phyloP scores from a whole-genome alignment of 1,140 invertebrate genomes.

The Drosophila nigromelanica region DNA sequence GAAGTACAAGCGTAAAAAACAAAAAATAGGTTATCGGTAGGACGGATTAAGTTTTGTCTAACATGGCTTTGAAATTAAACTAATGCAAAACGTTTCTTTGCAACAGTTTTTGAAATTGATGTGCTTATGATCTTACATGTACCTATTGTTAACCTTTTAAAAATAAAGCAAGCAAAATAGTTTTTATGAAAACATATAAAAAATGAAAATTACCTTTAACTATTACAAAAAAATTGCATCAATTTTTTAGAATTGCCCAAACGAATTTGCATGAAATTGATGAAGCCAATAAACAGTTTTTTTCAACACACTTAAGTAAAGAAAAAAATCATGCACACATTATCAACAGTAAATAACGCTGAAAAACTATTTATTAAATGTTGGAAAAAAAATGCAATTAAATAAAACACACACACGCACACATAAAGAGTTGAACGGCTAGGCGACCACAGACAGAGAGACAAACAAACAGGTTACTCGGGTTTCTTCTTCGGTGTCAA shows the following conservation, averaged over 20 bases:
- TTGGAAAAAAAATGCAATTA: conserved; percentile 46
- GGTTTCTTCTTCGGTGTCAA: conserved; percentile 77
- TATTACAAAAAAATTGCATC: no score
- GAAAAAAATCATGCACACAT: conserved; percentile 35
- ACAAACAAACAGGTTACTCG: conserved; percentile 77
- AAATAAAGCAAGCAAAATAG: no score
- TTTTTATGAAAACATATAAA: no score
- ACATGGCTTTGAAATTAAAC: background rate
- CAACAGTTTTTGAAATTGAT: no score
- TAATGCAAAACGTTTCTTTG: no score
- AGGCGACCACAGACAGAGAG: conserved; percentile 40
- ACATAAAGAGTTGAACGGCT: conserved; percentile 27
- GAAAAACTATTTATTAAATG: conserved; percentile 64
- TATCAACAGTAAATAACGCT: conserved; percentile 36
- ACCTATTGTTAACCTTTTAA: no score
- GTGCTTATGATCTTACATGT: no score
- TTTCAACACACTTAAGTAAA: conserved; percentile 6
- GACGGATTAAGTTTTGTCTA: background rate
- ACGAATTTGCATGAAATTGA: conserved; percentile 8
- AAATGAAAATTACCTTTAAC: no score
- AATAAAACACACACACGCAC: conserved; percentile 35
- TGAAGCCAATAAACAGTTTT: background rate
- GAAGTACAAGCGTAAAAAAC: no score
- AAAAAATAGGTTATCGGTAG: background rate
- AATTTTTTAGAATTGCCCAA: background rate